Evolutionary conservation across 2,113 vertebrate genomes (phyloP), one percentile per base, ranked within the genome.

Genomic region (Hemiscyllium ocellatum): DNA sequence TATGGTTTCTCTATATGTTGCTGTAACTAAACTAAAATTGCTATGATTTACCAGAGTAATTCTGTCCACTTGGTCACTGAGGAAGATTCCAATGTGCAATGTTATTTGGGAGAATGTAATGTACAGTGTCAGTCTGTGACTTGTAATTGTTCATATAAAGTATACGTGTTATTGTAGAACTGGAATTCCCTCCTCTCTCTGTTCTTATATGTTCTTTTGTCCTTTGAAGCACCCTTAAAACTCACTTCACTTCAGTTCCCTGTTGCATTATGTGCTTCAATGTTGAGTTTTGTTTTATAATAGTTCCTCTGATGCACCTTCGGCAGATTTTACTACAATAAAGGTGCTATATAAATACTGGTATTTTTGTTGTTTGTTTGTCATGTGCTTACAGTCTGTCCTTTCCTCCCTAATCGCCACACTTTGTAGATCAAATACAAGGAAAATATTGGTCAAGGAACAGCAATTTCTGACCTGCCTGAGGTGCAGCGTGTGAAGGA

Each of bases 401-500:
- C 96, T 66, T 95, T 96, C 91, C 95, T 70, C 24, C 94, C 22
- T 5, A 42, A 76, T 95, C 94, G 19, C 12, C 69, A 76, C 94
- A 50, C 24, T 76, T 95, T 95, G 93, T 52, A 76, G 94, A 95
- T 72, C 69, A 72, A 95, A 95, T 99, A 99, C 98, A 99, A 99
- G 98, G 98, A 99, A 96, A 97, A 96, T 93, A 96, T 99, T 97
- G 98, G 98, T 95, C 97, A 97, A 96, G 98, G 98, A 95, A 99
- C 98, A 33, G 98, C 99, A 13, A 98, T 99, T 96, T 95, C 99
- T 33, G 99, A 99, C 96, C 98, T 99, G 90, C 99, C 99, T 0
- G 99, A 99, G 97, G 98, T 99, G 97, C 98, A 99, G 97, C 98
- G 99, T n/a, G 98, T 99, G 97, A 98, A 98, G 97, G 97, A 99